Percentiles rank a stretch among this genome's conserved stretches.
Evolutionary conservation across 2,113 vertebrate genomes (phyloP).

Genomic region (Struthio camelus): DNA sequence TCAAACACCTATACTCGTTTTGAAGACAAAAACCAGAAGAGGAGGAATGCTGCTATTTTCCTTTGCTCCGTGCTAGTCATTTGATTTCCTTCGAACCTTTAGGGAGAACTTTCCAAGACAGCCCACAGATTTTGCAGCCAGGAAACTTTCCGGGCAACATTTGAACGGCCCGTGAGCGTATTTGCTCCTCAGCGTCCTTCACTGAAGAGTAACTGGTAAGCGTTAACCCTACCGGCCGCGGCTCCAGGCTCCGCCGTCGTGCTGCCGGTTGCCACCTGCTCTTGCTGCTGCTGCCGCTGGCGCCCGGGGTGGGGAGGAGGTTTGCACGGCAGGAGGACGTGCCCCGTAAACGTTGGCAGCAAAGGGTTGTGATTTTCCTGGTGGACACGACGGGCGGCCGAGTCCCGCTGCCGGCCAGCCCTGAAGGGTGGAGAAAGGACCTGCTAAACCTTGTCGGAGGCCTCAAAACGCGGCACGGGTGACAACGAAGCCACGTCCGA

Average conservation of each 20-base stretch:
- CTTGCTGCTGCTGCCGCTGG: not conserved
- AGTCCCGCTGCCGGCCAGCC: not conserved
- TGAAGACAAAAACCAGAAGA: not conserved
- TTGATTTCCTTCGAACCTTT: not conserved
- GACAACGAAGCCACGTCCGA: too few species aligned
- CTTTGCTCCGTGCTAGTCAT: not conserved
- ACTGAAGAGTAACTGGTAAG: not conserved
- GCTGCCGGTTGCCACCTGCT: not conserved
- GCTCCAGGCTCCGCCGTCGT: not conserved
- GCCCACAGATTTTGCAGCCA: not conserved
- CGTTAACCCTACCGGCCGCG: not conserved
- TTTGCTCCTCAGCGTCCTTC: not conserved
- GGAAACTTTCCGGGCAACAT: not conserved
- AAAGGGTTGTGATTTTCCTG: not conserved
- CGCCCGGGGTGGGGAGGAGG: too few species aligned
- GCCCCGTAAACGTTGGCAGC: not conserved
- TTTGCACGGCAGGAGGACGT: too few species aligned
- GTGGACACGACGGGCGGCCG: not conserved
- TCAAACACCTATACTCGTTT: not conserved
- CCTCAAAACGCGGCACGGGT: too few species aligned
- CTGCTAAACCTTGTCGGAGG: too few species aligned
- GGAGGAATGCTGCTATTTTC: not conserved
- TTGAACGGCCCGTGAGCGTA: not conserved
- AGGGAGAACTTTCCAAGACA: not conserved
- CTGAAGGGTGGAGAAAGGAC: accelerated